A percentile compares a stretch with the other conserved stretches of the same genome.
Conservation (phyloP, 2,797 vertebrate species). For the Argyrosomus regius region DNA sequence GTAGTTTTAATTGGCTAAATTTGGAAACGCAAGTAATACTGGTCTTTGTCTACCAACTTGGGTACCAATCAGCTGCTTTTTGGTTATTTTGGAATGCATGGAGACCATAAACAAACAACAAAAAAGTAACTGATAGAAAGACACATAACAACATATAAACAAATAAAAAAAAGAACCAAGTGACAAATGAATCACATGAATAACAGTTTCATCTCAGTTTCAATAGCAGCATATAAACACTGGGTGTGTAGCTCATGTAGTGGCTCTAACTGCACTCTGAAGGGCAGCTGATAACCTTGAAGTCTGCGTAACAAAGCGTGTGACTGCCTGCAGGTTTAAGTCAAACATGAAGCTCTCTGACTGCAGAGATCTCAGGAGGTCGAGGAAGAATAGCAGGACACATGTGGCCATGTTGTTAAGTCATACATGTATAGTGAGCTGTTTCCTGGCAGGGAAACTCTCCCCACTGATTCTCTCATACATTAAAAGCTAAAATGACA, state of each 20-base stretch:
- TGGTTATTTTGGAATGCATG: neutral
- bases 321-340: slow-evolving; percentile 26
- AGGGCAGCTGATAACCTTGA: slow-evolving; percentile 45
- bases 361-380: slow-evolving; percentile 30
- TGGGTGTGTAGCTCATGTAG: slow-evolving; percentile 20
- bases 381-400: slow-evolving; percentile 71
- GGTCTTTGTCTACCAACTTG: neutral
- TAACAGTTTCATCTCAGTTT: neutral
- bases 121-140: neutral
- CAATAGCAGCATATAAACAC: neutral
- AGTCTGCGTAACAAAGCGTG: slow-evolving; percentile 44
- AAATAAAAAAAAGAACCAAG: neutral
- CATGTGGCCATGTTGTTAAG: slow-evolving; percentile 46
- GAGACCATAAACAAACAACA: neutral
- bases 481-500: slow-evolving; percentile 8
- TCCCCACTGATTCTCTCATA: slow-evolving; percentile 4
- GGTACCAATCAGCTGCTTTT: neutral
- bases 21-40: neutral
- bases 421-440: slow-evolving; percentile 33
- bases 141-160: neutral
- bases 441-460: slow-evolving; percentile 59
- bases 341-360: slow-evolving; percentile 22
- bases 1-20: neutral
- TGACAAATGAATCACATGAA: neutral
- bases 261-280: slow-evolving; percentile 21